These are phyloP conservation scores for Bujurquina vittata DNA, from an alignment of 2,113 vertebrate species.

Conservation along the genomic window DNA sequence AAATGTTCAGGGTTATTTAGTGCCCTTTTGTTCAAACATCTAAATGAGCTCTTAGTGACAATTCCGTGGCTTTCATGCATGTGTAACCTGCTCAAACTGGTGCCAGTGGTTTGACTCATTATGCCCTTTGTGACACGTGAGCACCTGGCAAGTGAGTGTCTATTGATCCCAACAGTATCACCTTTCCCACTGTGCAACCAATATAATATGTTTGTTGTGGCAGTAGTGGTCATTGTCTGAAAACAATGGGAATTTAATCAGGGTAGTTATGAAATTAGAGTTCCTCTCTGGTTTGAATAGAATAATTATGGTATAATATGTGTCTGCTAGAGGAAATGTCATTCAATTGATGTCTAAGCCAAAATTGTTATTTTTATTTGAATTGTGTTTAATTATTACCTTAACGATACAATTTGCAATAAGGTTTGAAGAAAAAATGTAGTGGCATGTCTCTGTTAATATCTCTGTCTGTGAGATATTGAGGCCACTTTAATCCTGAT, in stretches of 20 bases:
- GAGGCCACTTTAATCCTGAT: not conserved
- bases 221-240: slow-evolving; percentile 14
- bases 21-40: not conserved
- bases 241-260: not conserved
- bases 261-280: not conserved
- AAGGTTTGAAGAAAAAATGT: not conserved
- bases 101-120: not conserved
- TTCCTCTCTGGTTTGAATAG: not conserved
- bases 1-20: not conserved
- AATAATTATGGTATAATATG: not conserved
- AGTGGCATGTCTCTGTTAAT: not conserved
- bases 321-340: not conserved
- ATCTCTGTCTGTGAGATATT: not conserved
- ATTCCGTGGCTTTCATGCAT: not conserved
- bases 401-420: not conserved
- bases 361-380: not conserved
- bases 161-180: slow-evolving; percentile 53
- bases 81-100: slow-evolving; percentile 4
- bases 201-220: slow-evolving; percentile 38
- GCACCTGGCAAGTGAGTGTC: slow-evolving; percentile 36
- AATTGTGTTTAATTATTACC: not conserved
- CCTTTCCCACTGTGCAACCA: slow-evolving; percentile 34
- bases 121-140: slow-evolving; percentile 41
- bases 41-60: not conserved
- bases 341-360: not conserved